Conservation (phyloP, 2,888 invertebrate genomes). For the Drosophila paramelanica region DNA sequence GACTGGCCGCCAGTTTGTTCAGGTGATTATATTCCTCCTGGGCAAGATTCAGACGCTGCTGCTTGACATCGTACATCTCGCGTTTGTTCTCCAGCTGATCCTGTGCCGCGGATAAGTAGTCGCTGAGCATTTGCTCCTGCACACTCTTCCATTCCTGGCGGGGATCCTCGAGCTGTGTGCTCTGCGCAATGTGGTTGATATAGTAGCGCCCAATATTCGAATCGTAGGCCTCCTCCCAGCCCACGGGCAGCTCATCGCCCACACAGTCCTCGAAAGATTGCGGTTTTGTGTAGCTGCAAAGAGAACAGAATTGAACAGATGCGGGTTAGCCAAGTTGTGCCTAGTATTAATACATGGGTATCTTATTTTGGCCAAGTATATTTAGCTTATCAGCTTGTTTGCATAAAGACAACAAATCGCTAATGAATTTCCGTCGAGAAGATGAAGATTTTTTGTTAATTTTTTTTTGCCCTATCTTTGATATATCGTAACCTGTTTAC, state of each 20-base stretch:
- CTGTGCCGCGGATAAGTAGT: constrained; percentile 97
- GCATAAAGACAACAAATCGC: constrained; percentile 64
- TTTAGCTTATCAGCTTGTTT: constrained; percentile 54
- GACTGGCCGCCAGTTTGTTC: constrained; percentile 93
- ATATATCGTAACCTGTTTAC: constrained; percentile 65
- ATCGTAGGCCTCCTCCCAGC: constrained; percentile 98
- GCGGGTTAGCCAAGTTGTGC: constrained; percentile 14
- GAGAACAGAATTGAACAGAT: constrained; percentile 5
- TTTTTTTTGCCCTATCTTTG: constrained; percentile 45
- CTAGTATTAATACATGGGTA: not conserved
- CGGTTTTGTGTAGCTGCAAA: constrained; percentile 97
- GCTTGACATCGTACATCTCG: constrained; percentile 98
- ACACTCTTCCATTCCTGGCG: constrained; percentile 98
- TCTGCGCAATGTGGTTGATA: constrained; percentile 98
- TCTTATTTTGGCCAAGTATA: constrained; percentile 18
- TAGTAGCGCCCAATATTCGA: constrained; percentile 97
- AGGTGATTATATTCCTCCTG: constrained; percentile 98
- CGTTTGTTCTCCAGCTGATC: constrained; percentile 98
- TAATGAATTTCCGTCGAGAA: constrained; percentile 73
- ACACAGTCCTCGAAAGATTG: constrained; percentile 99
- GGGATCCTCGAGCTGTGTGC: constrained; percentile 98
- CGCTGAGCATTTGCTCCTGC: constrained; percentile 98
- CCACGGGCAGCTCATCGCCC: constrained; percentile 97
- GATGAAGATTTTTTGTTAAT: constrained; percentile 43
- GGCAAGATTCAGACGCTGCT: constrained; percentile 95